Evolutionary conservation across 2,113 vertebrate species (phyloP).

Genomic region (Procavia capensis): DNA sequence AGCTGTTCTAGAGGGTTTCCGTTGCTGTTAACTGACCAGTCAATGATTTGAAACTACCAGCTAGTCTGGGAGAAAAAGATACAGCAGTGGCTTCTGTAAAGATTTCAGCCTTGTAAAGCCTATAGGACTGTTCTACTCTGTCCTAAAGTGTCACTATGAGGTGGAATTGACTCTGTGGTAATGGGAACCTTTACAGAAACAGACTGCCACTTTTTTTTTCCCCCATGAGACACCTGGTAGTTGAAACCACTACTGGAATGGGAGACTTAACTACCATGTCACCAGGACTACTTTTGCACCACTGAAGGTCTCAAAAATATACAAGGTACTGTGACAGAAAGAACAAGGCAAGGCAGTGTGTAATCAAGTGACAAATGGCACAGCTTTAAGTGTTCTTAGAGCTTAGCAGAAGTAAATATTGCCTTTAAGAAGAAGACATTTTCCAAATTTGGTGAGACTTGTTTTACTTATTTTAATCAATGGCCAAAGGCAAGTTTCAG

Average conservation of each 20-base stretch:
- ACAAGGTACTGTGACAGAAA: background rate
- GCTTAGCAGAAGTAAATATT: slow-evolving; percentile 45
- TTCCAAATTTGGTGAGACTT: slow-evolving; percentile 7
- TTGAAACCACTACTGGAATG: background rate
- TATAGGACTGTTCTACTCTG: background rate
- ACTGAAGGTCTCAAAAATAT: background rate
- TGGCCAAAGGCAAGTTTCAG: slow-evolving; percentile 57
- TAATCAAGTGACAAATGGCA: background rate
- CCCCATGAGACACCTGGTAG: background rate
- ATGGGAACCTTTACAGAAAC: background rate
- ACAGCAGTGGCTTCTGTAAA: background rate
- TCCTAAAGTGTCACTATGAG: background rate
- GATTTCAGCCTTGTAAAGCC: background rate
- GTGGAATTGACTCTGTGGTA: background rate
- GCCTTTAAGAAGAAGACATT: background rate
- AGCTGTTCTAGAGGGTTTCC: background rate
- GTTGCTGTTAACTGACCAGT: background rate
- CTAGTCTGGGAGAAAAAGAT: background rate
- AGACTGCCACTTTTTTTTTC: background rate
- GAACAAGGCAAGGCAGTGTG: background rate
- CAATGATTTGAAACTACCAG: background rate
- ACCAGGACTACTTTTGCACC: too few species aligned
- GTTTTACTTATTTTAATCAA: slow-evolving; percentile 57
- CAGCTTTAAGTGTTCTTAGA: slow-evolving; percentile 29
- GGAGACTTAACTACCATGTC: background rate